phyloP scores from a whole-genome alignment of 2,797 vertebrate genomes.

The Falco rusticolus region DNA sequence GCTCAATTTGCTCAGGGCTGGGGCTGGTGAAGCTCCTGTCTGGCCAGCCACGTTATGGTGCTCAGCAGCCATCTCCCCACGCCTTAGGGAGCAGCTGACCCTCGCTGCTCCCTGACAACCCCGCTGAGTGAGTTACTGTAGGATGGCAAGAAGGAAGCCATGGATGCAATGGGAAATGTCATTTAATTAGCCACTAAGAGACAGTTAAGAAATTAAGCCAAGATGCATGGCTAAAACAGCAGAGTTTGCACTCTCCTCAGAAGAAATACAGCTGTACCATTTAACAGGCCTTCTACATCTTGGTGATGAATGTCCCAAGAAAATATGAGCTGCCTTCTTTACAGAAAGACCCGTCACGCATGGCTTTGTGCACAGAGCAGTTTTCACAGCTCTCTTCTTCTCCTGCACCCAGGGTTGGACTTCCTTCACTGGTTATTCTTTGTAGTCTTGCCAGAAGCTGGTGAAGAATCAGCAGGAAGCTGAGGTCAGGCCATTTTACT shows the following conservation, averaged over 20 bases:
- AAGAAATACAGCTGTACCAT: background rate
- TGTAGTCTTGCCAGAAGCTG: background rate
- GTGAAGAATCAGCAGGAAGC: background rate
- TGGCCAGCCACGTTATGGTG: rapidly evolving
- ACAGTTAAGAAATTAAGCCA: background rate
- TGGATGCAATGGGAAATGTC: background rate
- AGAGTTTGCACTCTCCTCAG: background rate
- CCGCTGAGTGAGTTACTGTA: background rate
- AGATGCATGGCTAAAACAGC: background rate
- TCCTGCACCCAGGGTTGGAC: background rate
- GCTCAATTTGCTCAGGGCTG: background rate
- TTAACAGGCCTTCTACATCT: background rate
- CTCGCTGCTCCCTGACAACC: background rate
- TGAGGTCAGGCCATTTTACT: background rate
- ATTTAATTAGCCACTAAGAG: background rate
- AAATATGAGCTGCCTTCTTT: background rate
- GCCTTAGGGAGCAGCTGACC: background rate
- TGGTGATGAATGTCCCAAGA: background rate
- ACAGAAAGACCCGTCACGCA: background rate
- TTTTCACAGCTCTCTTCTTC: background rate
- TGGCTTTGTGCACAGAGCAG: background rate
- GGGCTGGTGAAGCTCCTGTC: background rate
- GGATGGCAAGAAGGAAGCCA: background rate
- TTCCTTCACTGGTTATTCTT: background rate
- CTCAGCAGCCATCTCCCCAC: background rate